phyloP scores from a whole-genome alignment of 35 echinoderm and acorn worm genomes.

The Heliocidaris erythrogramma region DNA sequence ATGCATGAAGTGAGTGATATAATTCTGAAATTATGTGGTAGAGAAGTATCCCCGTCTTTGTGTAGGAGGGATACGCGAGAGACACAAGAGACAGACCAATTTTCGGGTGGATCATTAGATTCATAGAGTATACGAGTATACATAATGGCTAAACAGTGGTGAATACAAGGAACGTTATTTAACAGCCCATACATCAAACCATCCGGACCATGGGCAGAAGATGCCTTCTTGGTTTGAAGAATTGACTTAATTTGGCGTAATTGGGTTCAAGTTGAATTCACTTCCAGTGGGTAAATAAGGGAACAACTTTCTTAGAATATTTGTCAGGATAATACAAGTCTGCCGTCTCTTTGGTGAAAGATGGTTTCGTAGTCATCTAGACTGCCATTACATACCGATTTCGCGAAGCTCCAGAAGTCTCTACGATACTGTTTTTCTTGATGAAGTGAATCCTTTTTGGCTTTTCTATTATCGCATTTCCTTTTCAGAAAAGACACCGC shows the following conservation, averaged over 20 bases:
- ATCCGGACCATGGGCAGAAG: too few relatives aligned
- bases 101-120: too few relatives aligned
- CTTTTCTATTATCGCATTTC: not conserved
- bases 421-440: conserved; percentile 46
- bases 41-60: not conserved
- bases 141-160: not conserved
- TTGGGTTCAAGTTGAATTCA: too few relatives aligned
- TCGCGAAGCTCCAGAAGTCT: conserved; percentile 39
- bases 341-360: conserved; percentile 50
- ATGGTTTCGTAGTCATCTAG: not conserved
- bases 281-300: not conserved
- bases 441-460: not conserved
- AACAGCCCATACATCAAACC: not conserved
- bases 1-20: conserved; percentile 53
- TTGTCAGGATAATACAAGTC: conserved; percentile 31
- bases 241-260: not conserved
- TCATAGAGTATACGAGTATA: not conserved
- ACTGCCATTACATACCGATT: conserved; percentile 30
- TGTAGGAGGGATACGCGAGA: not conserved
- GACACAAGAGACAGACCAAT: not conserved
- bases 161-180: not conserved
- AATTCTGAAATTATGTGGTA: conserved; percentile 42
- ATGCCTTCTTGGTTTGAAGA: too few relatives aligned
- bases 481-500: conserved; percentile 42
- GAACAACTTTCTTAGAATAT: conserved; percentile 16